Base-by-base conservation (phyloP, 2,113 vertebrate species). In the Myrmecophaga tridactyla region DNA sequence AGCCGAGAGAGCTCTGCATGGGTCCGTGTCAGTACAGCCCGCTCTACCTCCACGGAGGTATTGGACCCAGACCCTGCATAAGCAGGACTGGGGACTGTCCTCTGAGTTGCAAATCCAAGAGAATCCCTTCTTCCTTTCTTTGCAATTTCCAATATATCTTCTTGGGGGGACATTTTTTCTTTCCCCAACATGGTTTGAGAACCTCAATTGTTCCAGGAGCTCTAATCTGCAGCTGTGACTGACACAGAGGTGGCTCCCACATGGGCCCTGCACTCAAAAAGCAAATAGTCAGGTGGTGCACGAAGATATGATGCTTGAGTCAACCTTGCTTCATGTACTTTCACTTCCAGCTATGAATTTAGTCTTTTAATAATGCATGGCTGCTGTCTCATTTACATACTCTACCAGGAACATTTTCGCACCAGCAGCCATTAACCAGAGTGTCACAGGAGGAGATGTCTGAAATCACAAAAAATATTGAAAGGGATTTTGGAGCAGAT, bases 391-490 rank as follows among this genome's bases (percentile, higher is more conserved):
- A 94, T 92, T 94, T 94, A 84, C 92, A 94, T 85, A 62, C 12
- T 76, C 80, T 25, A 29, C n/a, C 23, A 67, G 76, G 77, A 90
- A 60, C 60, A 15, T 25, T 88, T 94, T 83, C 60, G 82, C 75
- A 88, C 81, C 65, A 87, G 92, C 62, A 82, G 63, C 72, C 23
- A 34, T 67, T 72, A 86, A 81, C 65, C 85, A 90, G 25, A 39
- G 60, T 60, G 85, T 85, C 95, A 58, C 84, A 82, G 80, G 73
- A 86, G 89, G 89, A 91, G 76, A 65, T 72, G 31, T 88, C 87
- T 92, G n/a, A 31, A 97, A 92, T 85, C 77, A 92, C 88, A 94
- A 53, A n/a, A 96, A 83, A 89, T 14, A 65, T 27, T 72, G 84
- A 67, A 93, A 86, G 41, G 41, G 39, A 70, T 70, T 90, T 89